Evolutionary conservation across 2,797 vertebrate genomes (phyloP), one percentile per base, ranked within the genome.

Genomic region (Gallinago stenura): DNA sequence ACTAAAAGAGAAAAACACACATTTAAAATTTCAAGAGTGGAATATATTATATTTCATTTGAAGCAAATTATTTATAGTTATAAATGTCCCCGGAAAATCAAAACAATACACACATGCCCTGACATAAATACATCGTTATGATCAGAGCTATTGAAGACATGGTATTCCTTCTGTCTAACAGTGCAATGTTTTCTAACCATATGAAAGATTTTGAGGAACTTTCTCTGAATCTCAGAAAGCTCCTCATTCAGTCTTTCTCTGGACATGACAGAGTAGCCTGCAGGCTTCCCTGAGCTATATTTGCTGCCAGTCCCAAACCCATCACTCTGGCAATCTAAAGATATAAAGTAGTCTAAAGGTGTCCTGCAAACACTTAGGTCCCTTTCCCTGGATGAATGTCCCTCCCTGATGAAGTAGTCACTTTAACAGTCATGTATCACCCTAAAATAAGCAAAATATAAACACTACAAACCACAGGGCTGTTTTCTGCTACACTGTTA

Each of bases 21-120:
- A 70, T 91, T 91, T 90, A 25, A 7, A 39, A 89, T 60, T 90
- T 95, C 60, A 60, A 57, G 30, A 82, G 24, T 57, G 15, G 73
- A 94, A 87, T 89, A 71, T 30, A 89, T 66, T 58, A 54, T 5
- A 82, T 79, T 77, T 70, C 7, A 70, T 89, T 71, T 80, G 51
- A 95, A 95, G 80, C 3, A 73, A 84, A 90, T 72, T 70, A 80
- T 82, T 92, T 88, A 62, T 50, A 80, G 25, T 48, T 71, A 64
- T 8, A 69, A 89, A 79, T 19, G n/a, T 82, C 45, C 25, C 31
- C n/a, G 28, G 21, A 76, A 96, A 94, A 92, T 73, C 43, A 82
- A 83, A 90, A 89, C 6, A 87, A 31, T 8, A 56, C 35, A 33
- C 9, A 19, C 7, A 12, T 3, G 14, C 15, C 37, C 54, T 4